These are phyloP conservation scores for Leuciscus waleckii DNA, from an alignment of 2,797 vertebrate species.

Conservation along the genomic window DNA sequence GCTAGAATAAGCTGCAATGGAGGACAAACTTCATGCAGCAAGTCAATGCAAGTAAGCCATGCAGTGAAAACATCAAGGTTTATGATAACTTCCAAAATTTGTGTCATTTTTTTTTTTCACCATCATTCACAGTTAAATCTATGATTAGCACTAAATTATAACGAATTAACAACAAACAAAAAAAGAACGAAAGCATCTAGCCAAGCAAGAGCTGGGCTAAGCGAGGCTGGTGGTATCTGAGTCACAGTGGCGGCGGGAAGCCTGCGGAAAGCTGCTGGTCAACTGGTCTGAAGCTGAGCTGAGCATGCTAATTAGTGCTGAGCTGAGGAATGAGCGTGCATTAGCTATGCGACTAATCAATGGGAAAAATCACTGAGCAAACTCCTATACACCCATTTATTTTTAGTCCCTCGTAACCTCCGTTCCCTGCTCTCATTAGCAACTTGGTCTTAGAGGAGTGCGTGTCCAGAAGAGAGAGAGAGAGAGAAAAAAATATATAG, in stretches of 20 bases:
- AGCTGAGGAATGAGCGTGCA: conserved; percentile 91
- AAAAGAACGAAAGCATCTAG: conserved; percentile 31
- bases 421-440: conserved; percentile 62
- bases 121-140: conserved; percentile 2
- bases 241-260: conserved; percentile 38
- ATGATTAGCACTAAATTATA: conserved; percentile 7
- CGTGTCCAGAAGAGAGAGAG: conserved; percentile 36
- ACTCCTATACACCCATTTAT: conserved; percentile 88
- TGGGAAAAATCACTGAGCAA: conserved; percentile 97
- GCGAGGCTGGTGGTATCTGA: conserved; percentile 21
- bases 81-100: neutral
- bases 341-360: conserved; percentile 96
- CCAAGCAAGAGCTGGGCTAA: conserved; percentile 21
- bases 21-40: neutral
- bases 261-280: conserved; percentile 73
- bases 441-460: conserved; percentile 53
- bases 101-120: neutral
- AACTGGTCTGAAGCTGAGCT: conserved; percentile 85
- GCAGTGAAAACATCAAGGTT: neutral
- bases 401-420: conserved; percentile 78
- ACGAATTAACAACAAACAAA: neutral
- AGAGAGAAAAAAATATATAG: conserved; percentile 4
- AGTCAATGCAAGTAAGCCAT: neutral
- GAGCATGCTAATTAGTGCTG: conserved; percentile 91
- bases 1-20: neutral